Conservation (phyloP, 1,140 invertebrate genomes). For the Drosophila lini region DNA sequence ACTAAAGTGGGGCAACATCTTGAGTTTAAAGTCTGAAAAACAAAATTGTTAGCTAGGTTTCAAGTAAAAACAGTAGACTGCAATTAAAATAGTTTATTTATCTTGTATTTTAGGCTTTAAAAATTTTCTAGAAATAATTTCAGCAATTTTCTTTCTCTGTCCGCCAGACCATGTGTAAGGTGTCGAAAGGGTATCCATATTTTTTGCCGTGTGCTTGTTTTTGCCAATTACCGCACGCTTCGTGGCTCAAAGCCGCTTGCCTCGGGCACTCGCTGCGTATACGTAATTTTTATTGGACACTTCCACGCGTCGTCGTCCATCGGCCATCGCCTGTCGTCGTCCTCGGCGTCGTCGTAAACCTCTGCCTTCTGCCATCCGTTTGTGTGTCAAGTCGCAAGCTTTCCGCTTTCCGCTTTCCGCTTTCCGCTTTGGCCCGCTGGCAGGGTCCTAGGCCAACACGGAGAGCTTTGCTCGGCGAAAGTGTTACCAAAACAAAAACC, state of each 20-base stretch:
- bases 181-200: slow-evolving; percentile 15
- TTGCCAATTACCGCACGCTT: slow-evolving; percentile 72
- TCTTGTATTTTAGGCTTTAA: neutral
- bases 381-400: slow-evolving; percentile 63
- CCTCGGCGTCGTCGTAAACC: slow-evolving; percentile 15
- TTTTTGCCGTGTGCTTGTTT: slow-evolving; percentile 10
- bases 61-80: neutral
- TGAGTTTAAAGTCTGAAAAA: neutral
- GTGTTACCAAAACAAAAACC: slow-evolving; percentile 75
- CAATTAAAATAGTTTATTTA: neutral
- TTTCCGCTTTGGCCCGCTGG: slow-evolving; percentile 41
- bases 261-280: slow-evolving; percentile 64
- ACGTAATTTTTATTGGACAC: slow-evolving; percentile 79
- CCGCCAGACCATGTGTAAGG: neutral
- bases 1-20: neutral
- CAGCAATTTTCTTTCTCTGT: slow-evolving; percentile 3
- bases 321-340: slow-evolving; percentile 25
- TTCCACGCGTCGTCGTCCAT: slow-evolving; percentile 64
- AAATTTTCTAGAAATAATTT: neutral
- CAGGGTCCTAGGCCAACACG: slow-evolving; percentile 74
- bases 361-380: slow-evolving; percentile 25
- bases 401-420: slow-evolving; percentile 52
- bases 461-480: slow-evolving; percentile 70
- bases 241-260: slow-evolving; percentile 46
- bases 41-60: neutral